phyloP scores from a whole-genome alignment of 2,888 invertebrate genomes.

The Syritta pipiens region DNA sequence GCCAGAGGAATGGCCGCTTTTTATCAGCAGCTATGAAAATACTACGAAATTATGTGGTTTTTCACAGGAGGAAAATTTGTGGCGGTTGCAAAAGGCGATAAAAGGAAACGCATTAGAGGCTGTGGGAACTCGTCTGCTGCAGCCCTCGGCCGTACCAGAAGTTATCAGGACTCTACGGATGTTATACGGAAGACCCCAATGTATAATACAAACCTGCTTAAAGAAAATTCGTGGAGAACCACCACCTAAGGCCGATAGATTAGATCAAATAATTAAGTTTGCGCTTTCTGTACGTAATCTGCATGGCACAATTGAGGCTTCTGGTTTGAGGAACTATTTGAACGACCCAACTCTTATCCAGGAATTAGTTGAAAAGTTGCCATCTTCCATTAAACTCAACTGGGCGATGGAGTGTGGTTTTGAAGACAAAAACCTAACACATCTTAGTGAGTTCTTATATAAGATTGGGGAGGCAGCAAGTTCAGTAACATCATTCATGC shows the following conservation, averaged over 20 bases:
- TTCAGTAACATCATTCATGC: not conserved
- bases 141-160: not conserved
- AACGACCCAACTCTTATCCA: too few species aligned
- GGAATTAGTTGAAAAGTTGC: not conserved
- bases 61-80: constrained; percentile 43
- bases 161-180: constrained; percentile 23
- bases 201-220: not conserved
- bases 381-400: not conserved
- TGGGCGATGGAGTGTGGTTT: not conserved
- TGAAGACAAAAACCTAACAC: not conserved
- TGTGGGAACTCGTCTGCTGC: constrained; percentile 4
- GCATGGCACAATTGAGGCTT: not conserved
- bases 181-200: not conserved
- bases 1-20: constrained; percentile 56
- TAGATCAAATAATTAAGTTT: not conserved
- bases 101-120: constrained; percentile 19
- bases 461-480: too few species aligned
- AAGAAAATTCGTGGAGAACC: not conserved
- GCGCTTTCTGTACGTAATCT: not conserved
- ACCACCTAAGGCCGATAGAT: not conserved
- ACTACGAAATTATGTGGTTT: constrained; percentile 59
- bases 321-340: not conserved
- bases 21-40: constrained; percentile 48
- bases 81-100: constrained; percentile 32
- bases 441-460: not conserved